Conservation (phyloP, 2,888 invertebrate genomes). For the Tetragonula carbonaria region DNA sequence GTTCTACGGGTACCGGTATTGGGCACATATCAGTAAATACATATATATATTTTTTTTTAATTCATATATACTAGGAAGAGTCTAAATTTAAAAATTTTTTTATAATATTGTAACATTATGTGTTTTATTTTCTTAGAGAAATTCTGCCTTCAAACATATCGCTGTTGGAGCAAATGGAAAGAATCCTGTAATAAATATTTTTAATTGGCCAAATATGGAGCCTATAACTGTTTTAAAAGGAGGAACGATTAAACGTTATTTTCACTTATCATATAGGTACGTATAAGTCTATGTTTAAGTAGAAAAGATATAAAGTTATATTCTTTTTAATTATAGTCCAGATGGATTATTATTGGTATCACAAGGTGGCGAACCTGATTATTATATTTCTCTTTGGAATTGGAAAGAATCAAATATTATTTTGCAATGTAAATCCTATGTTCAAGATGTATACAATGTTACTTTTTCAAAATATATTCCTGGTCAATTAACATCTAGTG, state of each 20-base stretch:
- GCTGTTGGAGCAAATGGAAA: conserved; percentile 94
- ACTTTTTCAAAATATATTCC: conserved; percentile 93
- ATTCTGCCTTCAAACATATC: conserved; percentile 88
- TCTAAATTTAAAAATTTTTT: neutral
- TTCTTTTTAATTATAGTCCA: conserved; percentile 85
- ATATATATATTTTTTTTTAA: conserved; percentile 73
- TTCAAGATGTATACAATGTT: conserved; percentile 91
- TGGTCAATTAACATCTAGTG: conserved; percentile 91
- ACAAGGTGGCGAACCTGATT: conserved; percentile 94
- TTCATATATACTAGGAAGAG: neutral
- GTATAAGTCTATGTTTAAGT: conserved; percentile 52
- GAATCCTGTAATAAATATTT: conserved; percentile 91
- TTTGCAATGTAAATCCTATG: conserved; percentile 92
- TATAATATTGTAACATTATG: neutral
- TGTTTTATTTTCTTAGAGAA: conserved; percentile 84
- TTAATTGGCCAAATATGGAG: conserved; percentile 92
- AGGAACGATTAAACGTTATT: conserved; percentile 91
- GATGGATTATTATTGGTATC: conserved; percentile 92
- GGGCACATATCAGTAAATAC: conserved; percentile 91
- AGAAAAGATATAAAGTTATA: neutral
- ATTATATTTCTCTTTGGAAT: conserved; percentile 94
- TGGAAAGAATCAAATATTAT: conserved; percentile 92
- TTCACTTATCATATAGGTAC: conserved; percentile 91
- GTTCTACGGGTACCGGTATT: conserved; percentile 91
- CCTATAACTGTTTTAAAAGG: conserved; percentile 90